These are phyloP conservation scores for Leucophenga maculata DNA, from an alignment of 2,888 invertebrate species.

Conservation along the genomic window DNA sequence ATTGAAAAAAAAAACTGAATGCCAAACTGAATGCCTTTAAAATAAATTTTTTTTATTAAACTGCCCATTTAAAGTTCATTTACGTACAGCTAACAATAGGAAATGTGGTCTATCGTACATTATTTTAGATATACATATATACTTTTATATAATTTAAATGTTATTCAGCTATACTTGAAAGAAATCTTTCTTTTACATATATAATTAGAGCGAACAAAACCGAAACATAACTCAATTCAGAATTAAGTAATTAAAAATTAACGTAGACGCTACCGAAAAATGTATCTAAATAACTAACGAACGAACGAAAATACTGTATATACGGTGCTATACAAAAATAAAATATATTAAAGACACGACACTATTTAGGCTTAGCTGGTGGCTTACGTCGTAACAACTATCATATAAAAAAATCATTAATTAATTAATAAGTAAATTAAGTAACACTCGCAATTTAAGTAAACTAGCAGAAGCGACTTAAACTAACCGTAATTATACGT, in stretches of 20 bases:
- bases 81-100: constrained; percentile 60
- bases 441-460: constrained; percentile 23
- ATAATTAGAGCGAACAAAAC: no score
- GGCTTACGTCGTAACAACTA: constrained; percentile 12
- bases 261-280: constrained; percentile 50
- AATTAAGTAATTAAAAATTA: constrained; percentile 32
- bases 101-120: constrained; percentile 42
- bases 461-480: constrained; percentile 24
- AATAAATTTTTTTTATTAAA: constrained; percentile 14
- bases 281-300: constrained; percentile 56
- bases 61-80: constrained; percentile 13
- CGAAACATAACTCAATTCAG: constrained; percentile 51
- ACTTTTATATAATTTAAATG: no score
- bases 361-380: constrained; percentile 1
- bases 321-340: constrained; percentile 39
- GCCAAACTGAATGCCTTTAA: background rate
- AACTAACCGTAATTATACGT: background rate
- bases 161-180: background rate
- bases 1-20: background rate
- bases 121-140: background rate
- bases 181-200: no score
- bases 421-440: constrained; percentile 21
- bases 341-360: constrained; percentile 1
- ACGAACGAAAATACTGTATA: constrained; percentile 60
- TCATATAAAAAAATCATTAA: constrained; percentile 6